These are phyloP conservation scores for Chrysodeixis includens DNA, from an alignment of 2,888 invertebrate genomes.

Conservation along the genomic window DNA sequence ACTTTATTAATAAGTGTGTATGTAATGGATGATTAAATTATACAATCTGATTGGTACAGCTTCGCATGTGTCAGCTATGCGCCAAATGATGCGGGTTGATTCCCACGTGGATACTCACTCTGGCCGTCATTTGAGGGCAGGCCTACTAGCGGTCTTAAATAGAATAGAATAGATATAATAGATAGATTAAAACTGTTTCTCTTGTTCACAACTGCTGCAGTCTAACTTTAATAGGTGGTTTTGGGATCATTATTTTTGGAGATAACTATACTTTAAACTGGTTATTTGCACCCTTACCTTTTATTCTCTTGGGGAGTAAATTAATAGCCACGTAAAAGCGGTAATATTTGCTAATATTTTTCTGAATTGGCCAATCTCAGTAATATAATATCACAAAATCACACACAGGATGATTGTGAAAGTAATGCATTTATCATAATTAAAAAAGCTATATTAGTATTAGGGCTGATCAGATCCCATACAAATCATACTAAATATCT, in stretches of 20 bases:
- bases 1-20: neutral
- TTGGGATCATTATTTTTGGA: too few relatives aligned
- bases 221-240: too few relatives aligned
- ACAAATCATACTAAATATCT: slow-evolving; percentile 1
- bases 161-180: too few relatives aligned
- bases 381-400: neutral
- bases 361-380: too few relatives aligned
- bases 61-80: neutral
- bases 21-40: neutral
- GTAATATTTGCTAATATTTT: too few relatives aligned
- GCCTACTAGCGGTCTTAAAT: too few relatives aligned
- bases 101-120: neutral
- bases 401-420: neutral
- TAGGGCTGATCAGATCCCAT: neutral
- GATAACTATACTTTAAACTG: too few relatives aligned
- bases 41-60: neutral
- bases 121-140: too few relatives aligned
- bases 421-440: neutral
- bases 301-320: too few relatives aligned
- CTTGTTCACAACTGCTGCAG: too few relatives aligned
- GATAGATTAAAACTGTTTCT: too few relatives aligned
- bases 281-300: too few relatives aligned
- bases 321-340: neutral
- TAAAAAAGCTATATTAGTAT: neutral
- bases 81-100: neutral